Evolutionary conservation across 2,888 invertebrate genomes (phyloP).

Genomic region (Allolobophora icterica): DNA sequence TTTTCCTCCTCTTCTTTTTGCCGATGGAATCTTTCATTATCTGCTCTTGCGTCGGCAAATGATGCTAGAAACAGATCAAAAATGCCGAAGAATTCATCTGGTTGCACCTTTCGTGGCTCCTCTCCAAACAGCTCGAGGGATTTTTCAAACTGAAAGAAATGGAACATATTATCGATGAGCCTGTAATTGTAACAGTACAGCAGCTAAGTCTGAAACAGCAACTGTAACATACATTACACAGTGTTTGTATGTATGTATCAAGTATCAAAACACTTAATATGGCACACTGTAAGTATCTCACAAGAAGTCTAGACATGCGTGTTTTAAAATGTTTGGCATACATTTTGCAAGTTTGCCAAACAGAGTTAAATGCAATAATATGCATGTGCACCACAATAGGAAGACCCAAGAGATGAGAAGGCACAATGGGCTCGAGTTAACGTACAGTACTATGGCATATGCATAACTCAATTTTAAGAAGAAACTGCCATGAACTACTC

Average conservation of each 20-base stretch:
- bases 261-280: too few relatives aligned
- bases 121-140: constrained; percentile 89
- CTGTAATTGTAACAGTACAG: too few relatives aligned
- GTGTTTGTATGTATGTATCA: background rate
- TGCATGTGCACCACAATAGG: too few relatives aligned
- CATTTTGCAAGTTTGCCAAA: too few relatives aligned
- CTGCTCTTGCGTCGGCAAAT: constrained; percentile 82
- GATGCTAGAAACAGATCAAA: constrained; percentile 85
- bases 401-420: too few relatives aligned
- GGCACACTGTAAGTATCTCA: too few relatives aligned
- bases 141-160: constrained; percentile 76
- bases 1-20: constrained; percentile 89
- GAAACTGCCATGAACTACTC: background rate
- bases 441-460: too few relatives aligned
- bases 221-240: background rate
- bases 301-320: too few relatives aligned
- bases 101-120: constrained; percentile 78
- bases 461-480: too few relatives aligned
- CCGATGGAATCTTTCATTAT: constrained; percentile 83
- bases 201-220: background rate
- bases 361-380: too few relatives aligned
- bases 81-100: constrained; percentile 91
- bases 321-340: too few relatives aligned
- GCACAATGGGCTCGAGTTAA: too few relatives aligned
- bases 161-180: constrained; percentile 23